Evolutionary conservation across 1,140 invertebrate genomes (phyloP), one percentile per base, ranked within the genome.

Genomic region (Panagrolaimus sp.): DNA sequence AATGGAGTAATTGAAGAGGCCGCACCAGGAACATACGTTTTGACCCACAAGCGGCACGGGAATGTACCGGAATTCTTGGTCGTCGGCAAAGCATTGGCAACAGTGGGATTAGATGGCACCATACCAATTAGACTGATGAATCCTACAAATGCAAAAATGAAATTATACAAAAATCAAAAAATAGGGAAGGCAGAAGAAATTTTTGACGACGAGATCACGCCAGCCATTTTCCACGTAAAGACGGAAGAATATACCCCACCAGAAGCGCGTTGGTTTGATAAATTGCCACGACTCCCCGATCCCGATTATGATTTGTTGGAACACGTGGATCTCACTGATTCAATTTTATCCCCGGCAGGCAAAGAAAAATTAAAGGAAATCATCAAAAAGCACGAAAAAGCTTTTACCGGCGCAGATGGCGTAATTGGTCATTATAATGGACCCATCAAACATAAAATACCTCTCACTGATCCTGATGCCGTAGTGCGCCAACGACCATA

Each of bases 401-500:
- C 67, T 32, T 68, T 68, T 32, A 24, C 26, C 15, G 48, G 67
- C 0, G 7, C 0, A 12, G 67, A 58, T 55, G 48, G 48, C 0
- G 26, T 24, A 24, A 64, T 69, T 46, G 68, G 68, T 8, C 32
- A 26, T 1, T 69, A 69, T 52, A 64, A 32, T 45, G 68, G 68
- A 0, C 21, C 21, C 0, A 55, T 55, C 1, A 55, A 1, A 1
- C 52, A 55, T 17, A 28, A 17, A 12, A 55, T 55, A 1, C 0
- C 0, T 10, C n/a, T 55, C 0, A 55, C 6, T 1, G 52, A 55
- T n/a, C 21, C 9, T 2, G 2, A 0, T 1, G n/a, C 1, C 0
- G 28, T 70, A 0, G 10, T 58, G 0, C 44, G 24, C 12, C 63
- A 68, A 26, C n/a, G 72, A n/a, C 71, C 43, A 0, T 70, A 65